phyloP scores from a whole-genome alignment of 2,113 vertebrate species.

The Bothrops jararaca region DNA sequence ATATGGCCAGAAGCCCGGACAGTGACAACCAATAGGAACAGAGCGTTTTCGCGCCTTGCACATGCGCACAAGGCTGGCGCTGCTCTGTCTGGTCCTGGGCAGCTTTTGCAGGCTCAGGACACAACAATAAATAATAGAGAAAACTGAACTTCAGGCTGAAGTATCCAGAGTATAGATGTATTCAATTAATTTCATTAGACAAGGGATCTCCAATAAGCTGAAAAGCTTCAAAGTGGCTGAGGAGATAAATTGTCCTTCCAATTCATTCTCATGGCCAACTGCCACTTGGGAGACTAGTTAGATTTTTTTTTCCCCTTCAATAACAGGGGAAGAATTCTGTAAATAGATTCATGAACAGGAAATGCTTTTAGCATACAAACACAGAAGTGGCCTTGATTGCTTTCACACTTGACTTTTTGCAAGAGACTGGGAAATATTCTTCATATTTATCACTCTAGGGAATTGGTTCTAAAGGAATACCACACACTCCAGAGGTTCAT shows the following conservation, averaged over 20 bases:
- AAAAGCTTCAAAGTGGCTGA: slow-evolving; percentile 50
- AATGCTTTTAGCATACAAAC: slow-evolving; percentile 49
- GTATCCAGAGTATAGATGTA: slow-evolving; percentile 34
- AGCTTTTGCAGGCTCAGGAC: too few species aligned
- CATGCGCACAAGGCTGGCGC: too few species aligned
- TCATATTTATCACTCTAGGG: slow-evolving; percentile 36
- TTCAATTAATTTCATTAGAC: slow-evolving; percentile 62
- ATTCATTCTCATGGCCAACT: slow-evolving; percentile 50
- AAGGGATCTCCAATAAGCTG: slow-evolving; percentile 48
- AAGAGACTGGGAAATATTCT: neutral
- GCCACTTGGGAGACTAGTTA: slow-evolving; percentile 36
- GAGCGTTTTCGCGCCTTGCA: too few species aligned
- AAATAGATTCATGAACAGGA: slow-evolving; percentile 46
- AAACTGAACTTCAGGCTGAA: slow-evolving; percentile 49
- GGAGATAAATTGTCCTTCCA: slow-evolving; percentile 62
- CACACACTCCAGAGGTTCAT: slow-evolving; percentile 46
- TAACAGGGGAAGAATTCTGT: slow-evolving; percentile 24
- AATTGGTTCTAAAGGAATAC: slow-evolving; percentile 52
- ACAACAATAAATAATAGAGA: slow-evolving; percentile 24
- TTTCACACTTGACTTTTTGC: slow-evolving; percentile 41
- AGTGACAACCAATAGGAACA: too few species aligned
- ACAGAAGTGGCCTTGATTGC: slow-evolving; percentile 26
- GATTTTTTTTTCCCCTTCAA: neutral
- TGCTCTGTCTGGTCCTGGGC: too few species aligned
- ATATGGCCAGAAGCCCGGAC: too few species aligned